A percentile compares a stretch with the other conserved stretches of the same genome.
phyloP scores from a whole-genome alignment of 1,140 invertebrate genomes.

The Cydia pomonella region DNA sequence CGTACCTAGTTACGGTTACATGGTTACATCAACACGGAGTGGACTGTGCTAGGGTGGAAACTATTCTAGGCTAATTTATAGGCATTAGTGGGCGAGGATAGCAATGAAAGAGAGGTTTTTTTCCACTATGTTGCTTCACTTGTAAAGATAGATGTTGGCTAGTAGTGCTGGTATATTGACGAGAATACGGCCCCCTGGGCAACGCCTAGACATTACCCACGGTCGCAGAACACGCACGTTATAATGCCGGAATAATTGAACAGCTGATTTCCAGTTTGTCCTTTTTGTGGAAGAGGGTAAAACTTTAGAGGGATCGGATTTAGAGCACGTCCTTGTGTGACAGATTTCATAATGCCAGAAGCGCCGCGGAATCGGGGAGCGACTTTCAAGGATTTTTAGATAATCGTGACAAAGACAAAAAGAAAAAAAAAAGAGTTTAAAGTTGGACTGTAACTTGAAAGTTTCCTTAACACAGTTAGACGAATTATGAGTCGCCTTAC shows the following conservation, averaged over 20 bases:
- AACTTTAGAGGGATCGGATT: background rate
- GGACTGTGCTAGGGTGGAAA: background rate
- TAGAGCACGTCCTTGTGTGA: background rate
- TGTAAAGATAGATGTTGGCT: background rate
- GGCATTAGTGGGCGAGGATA: background rate
- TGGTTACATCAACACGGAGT: background rate
- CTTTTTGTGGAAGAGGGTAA: background rate
- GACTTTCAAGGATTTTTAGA: background rate
- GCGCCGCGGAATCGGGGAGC: background rate
- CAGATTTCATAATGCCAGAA: background rate
- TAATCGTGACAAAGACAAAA: background rate
- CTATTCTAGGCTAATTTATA: background rate
- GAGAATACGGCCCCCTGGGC: background rate
- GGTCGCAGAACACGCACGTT: background rate
- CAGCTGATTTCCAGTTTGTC: background rate
- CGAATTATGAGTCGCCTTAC: too few species aligned
- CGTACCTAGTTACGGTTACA: conserved; percentile 1
- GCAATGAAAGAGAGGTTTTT: background rate
- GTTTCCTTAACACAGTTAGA: too few species aligned
- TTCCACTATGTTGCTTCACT: background rate
- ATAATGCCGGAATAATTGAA: background rate
- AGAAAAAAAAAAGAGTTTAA: too few species aligned
- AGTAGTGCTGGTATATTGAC: too few species aligned
- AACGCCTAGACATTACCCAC: conserved; percentile 6
- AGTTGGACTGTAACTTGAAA: background rate